A percentile compares a stretch with the other conserved stretches of the same genome.
These are phyloP conservation scores for Ramphastos sulfuratus DNA, from an alignment of 2,113 vertebrate species.

Conservation along the genomic window DNA sequence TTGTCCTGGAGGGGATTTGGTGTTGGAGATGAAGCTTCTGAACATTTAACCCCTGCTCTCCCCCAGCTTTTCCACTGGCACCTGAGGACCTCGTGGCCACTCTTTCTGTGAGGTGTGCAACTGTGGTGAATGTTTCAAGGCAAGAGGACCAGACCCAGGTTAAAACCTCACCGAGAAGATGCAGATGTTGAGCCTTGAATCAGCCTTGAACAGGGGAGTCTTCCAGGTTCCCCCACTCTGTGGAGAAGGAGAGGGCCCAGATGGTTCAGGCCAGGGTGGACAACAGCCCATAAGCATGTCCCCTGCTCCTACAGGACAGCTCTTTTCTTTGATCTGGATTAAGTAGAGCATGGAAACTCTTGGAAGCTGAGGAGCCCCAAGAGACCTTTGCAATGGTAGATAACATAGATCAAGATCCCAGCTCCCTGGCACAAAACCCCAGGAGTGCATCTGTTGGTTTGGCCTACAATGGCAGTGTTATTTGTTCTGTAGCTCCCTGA, in stretches of 20 bases:
- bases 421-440: background rate
- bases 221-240: no score
- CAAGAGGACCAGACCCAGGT: background rate
- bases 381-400: background rate
- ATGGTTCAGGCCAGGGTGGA: background rate
- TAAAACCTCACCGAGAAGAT: background rate
- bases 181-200: background rate
- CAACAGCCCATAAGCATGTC: background rate
- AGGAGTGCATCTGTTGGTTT: background rate
- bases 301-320: background rate
- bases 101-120: background rate
- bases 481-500: background rate
- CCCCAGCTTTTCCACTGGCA: no score
- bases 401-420: background rate
- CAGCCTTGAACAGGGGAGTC: no score
- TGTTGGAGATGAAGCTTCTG: background rate
- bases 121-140: background rate
- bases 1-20: background rate
- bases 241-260: background rate
- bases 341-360: background rate
- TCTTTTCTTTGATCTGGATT: background rate
- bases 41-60: background rate
- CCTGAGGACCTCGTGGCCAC: background rate
- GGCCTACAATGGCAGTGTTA: rapidly evolving
- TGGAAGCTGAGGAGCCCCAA: background rate